Evolutionary conservation across 2,797 vertebrate genomes (phyloP), one percentile per base, ranked within the genome.

Genomic region (Fistularia tabacaria): DNA sequence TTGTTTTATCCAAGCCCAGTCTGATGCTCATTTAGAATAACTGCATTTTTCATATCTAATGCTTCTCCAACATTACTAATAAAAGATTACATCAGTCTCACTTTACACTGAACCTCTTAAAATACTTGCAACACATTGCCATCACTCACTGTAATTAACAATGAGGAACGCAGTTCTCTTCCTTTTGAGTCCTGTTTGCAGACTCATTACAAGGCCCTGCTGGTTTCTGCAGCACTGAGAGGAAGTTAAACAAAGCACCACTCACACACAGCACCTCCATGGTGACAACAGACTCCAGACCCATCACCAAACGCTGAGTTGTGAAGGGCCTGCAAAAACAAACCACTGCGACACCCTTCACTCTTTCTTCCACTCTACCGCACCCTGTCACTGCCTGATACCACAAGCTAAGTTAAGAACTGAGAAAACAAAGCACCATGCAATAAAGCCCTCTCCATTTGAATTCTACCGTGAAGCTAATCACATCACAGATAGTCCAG

Each of bases 191-290:
- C 77, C 83, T 90, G 88, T 91, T 90, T 92, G 88, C 88, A 79
- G 84, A 88, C 85, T 89, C 88, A 91, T 91, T 90, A 91, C 79
- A 77, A 76, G 84, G 73, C 86, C 84, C 88, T 72, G 88, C 88
- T 89, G 87, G 85, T 89, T 88, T 80, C 87, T 89, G 44, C 64
- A 76, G 82, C 87, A 83, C 85, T 87, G 85, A 90, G 88, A 89
- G 89, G 85, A 89, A 89, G 87, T 90, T 85, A 91, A 91, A 91
- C 87, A 91, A 90, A 87, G 85, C 81, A 14, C 66, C 87, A 85
- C 89, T 90, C 86, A 84, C 83, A 74, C 79, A 65, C 81, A 80
- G 80, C 77, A 80, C 70, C 79, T 86, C 82, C 62, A 71, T 54
- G 58, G 80, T 64, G 82, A 81, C 85, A 83, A 81, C 83, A 76